Evolutionary conservation across 2,113 vertebrate species (phyloP), one percentile per base, ranked within the genome.

Genomic region (Haemorhous mexicanus): DNA sequence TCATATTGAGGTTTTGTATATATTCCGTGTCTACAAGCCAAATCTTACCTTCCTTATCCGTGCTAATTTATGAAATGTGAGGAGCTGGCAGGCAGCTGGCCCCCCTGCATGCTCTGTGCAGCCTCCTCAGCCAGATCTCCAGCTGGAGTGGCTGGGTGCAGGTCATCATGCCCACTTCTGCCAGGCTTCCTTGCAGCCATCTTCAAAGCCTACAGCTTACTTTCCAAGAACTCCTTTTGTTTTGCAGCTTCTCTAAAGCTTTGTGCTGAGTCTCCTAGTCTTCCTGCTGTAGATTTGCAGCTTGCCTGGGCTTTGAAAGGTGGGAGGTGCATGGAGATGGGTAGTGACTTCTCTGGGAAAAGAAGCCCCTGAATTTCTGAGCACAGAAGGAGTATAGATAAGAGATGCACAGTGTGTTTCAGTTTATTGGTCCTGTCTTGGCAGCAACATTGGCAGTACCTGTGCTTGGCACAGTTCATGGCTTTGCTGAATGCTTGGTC

Each of bases 401-500:
- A 41, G 61, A 82, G 50, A 41, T 37, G 56, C 55, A 27, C 18
- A 3, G 35, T 3, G 5, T 67, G 24, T 46, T 69, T 39, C 82
- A 70, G 55, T 87, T 87, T 85, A 47, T 18, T 70, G 46, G 81
- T 72, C 78, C n/a, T 3, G 4, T 70, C 79, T 64, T 28, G 43
- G 52, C 0, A 0, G 72, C 0, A 11, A 32, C 35, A 15, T 85
- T 95, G 84, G 87, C 83, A 59, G 52, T n/a, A 35, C 72, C 89
- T 89, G 70, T 30, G 53, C 87, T 79, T 95, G 95, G 95, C 92
- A 62, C 66, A 62, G 90, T 68, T 26, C 5, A 43, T 62, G 15
- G 5, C 75, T 90, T 68, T 66, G n/a, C 91, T 93, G 87, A 95
- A 88, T 79, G 82, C 77, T 68, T 9, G 56, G 33, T 52, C 93